phyloP scores from a whole-genome alignment of 2,888 invertebrate species.

The Gnatocerus cornutus region DNA sequence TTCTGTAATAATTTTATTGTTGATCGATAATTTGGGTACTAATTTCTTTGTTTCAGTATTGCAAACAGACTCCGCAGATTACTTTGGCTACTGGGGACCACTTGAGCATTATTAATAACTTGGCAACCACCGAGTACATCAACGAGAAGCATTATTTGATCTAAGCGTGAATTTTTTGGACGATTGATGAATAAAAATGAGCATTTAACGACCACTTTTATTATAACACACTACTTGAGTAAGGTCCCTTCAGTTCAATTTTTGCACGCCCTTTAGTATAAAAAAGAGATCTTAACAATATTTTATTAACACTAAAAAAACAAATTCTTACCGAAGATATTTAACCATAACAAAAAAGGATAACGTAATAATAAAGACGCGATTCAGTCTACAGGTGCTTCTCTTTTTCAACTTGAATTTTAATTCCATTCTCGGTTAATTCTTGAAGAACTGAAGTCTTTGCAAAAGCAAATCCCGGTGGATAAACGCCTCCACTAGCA shows the following conservation, averaged over 20 bases:
- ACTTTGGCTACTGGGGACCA: conserved; percentile 83
- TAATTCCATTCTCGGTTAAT: conserved; percentile 81
- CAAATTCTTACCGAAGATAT: too few relatives aligned
- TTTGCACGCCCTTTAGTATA: too few relatives aligned
- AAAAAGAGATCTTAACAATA: too few relatives aligned
- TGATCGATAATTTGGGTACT: not conserved
- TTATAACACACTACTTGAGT: too few relatives aligned
- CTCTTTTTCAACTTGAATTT: conserved; percentile 75
- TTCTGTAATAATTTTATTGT: conserved; percentile 59
- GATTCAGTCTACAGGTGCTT: conserved; percentile 40
- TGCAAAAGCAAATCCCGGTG: conserved; percentile 90
- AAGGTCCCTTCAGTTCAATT: too few relatives aligned
- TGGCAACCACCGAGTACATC: conserved; percentile 77
- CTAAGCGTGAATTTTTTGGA: conserved; percentile 21
- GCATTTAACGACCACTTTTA: too few relatives aligned
- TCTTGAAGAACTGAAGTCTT: conserved; percentile 85
- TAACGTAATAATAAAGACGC: too few relatives aligned
- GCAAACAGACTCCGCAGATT: conserved; percentile 76
- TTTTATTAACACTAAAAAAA: too few relatives aligned
- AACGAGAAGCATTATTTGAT: conserved; percentile 68
- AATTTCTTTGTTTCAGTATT: conserved; percentile 69
- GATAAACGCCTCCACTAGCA: conserved; percentile 84
- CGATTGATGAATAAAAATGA: too few relatives aligned
- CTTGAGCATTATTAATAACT: conserved; percentile 79
- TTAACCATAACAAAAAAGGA: too few relatives aligned